These are phyloP conservation scores for Lithophane leautieri DNA, from an alignment of 2,888 invertebrate genomes.

Conservation along the genomic window DNA sequence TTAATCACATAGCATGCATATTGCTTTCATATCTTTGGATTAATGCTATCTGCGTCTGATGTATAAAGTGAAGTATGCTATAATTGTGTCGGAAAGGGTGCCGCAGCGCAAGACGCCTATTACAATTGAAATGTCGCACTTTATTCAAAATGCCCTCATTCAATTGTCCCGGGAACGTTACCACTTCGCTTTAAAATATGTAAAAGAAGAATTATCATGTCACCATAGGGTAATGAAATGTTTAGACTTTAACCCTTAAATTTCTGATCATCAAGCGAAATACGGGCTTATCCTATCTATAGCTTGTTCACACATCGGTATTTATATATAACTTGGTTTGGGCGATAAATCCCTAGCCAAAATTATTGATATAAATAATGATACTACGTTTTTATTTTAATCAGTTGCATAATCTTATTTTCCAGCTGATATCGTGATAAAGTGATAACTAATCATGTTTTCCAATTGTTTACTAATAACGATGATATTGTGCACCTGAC, in stretches of 20 bases:
- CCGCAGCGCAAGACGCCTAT: not conserved
- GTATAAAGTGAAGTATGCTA: constrained; percentile 31
- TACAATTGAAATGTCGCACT: not conserved
- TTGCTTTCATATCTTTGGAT: constrained; percentile 41
- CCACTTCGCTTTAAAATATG: not conserved
- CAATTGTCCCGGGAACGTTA: not conserved
- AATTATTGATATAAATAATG: constrained; percentile 22
- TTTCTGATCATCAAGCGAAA: not conserved
- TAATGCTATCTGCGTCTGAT: constrained; percentile 32
- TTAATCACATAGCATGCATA: constrained; percentile 19
- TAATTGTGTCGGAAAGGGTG: constrained; percentile 17
- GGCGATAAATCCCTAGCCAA: constrained; percentile 9
- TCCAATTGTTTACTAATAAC: constrained; percentile 51
- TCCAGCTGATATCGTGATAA: constrained; percentile 39
- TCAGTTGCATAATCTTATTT: constrained; percentile 45
- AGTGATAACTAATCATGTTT: constrained; percentile 37
- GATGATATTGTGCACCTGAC: constrained; percentile 10
- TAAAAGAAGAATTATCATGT: not conserved
- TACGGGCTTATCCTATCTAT: not conserved
- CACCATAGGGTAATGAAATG: no score
- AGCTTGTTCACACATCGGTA: not conserved
- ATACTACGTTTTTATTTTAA: constrained; percentile 34
- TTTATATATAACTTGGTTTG: constrained; percentile 19
- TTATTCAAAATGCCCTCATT: not conserved
- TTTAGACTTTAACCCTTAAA: not conserved